A percentile compares a stretch with the other conserved stretches of the same genome.
phyloP scores from a whole-genome alignment of 2,113 vertebrate species.

The Myrmecobius fasciatus region DNA sequence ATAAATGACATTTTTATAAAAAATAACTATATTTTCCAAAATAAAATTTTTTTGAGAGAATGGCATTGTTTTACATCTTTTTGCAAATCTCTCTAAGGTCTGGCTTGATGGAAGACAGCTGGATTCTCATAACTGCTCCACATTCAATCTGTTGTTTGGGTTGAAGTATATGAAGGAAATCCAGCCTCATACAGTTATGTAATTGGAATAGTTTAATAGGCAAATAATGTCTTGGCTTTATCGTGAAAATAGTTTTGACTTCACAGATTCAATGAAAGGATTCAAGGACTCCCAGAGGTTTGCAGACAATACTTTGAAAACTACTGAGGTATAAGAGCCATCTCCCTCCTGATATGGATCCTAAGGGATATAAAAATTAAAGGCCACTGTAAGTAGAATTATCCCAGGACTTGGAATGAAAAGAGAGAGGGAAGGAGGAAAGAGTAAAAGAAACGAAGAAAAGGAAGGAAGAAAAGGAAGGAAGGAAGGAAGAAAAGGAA shows the following conservation, averaged over 20 bases:
- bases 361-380: not conserved
- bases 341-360: not conserved
- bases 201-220: not conserved
- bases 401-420: not conserved
- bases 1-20: not conserved
- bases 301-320: not conserved
- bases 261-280: not conserved
- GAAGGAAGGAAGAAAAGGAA: accelerated
- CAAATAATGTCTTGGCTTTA: not conserved
- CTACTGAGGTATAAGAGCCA: not conserved
- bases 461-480: no score
- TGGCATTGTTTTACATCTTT: not conserved
- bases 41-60: not conserved
- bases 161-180: not conserved
- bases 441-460: no score
- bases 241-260: not conserved
- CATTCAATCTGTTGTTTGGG: not conserved
- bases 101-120: not conserved
- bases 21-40: not conserved
- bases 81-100: not conserved
- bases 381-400: not conserved
- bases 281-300: not conserved
- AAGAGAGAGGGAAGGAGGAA: not conserved
- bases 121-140: not conserved
- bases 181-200: not conserved